A percentile compares a stretch with the other conserved stretches of the same genome.
These are phyloP conservation scores for Synergus itoensis DNA, from an alignment of 2,888 invertebrate species.

Conservation along the genomic window DNA sequence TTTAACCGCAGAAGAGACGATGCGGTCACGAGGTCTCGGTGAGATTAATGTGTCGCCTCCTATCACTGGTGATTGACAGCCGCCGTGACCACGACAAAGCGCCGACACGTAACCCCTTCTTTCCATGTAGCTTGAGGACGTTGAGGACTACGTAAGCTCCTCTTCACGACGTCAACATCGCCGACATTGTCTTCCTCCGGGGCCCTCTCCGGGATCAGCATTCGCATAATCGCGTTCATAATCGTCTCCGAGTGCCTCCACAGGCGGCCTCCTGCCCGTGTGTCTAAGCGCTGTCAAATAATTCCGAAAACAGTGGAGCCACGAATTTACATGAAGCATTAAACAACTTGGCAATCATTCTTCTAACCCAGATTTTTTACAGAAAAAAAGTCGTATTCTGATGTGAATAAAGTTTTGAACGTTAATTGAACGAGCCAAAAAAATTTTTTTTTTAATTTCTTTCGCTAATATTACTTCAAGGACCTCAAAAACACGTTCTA, in stretches of 20 bases:
- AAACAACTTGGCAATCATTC: slow-evolving; percentile 14
- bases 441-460: too few species aligned
- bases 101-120: slow-evolving; percentile 68
- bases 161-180: slow-evolving; percentile 53
- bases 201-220: slow-evolving; percentile 13
- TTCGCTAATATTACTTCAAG: too few species aligned
- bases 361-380: neutral
- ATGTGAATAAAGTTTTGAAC: too few species aligned
- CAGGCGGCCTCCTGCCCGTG: slow-evolving; percentile 14
- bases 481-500: too few species aligned
- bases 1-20: slow-evolving; percentile 67
- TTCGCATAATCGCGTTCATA: slow-evolving; percentile 40
- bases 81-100: slow-evolving; percentile 76
- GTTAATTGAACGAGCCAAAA: too few species aligned
- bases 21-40: slow-evolving; percentile 66
- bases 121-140: slow-evolving; percentile 49
- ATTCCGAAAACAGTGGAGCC: neutral
- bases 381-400: too few species aligned
- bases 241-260: slow-evolving; percentile 27
- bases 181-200: slow-evolving; percentile 43
- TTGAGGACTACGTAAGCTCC: slow-evolving; percentile 49
- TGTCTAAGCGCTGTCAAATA: slow-evolving; percentile 27
- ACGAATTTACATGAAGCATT: neutral
- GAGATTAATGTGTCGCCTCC: slow-evolving; percentile 76
- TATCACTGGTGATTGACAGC: slow-evolving; percentile 76